Evolutionary conservation across 2,888 invertebrate species (phyloP).

Genomic region (Operophtera brumata): DNA sequence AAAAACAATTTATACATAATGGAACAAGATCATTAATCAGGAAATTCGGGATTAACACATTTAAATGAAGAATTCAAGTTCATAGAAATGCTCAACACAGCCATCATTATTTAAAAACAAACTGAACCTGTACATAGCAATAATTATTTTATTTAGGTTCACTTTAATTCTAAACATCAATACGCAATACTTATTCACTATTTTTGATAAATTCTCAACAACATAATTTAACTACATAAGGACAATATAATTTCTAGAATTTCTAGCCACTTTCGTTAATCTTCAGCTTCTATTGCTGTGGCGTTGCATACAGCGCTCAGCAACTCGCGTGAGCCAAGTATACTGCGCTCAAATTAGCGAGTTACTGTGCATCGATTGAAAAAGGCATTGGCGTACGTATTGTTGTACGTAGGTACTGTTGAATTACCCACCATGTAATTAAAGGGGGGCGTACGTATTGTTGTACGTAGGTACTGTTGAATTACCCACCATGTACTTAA

Average conservation of each 20-base stretch:
- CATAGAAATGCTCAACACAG: slow-evolving; percentile 40
- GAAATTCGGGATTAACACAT: neutral
- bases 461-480: no score
- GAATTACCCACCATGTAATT: no score
- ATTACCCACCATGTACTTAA: no score
- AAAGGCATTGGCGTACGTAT: no score
- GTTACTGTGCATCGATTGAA: no score
- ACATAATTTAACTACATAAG: neutral
- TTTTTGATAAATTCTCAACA: neutral
- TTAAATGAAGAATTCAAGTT: neutral
- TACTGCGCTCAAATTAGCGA: no score
- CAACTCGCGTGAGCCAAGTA: no score
- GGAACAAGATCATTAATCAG: neutral
- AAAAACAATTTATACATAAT: neutral
- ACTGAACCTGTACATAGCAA: neutral
- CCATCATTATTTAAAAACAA: slow-evolving; percentile 25
- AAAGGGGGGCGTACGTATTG: no score
- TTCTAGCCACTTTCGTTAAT: neutral
- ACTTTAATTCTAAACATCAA: neutral
- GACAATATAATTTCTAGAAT: neutral
- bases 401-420: no score
- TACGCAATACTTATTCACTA: neutral
- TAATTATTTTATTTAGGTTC: neutral
- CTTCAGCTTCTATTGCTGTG: neutral
- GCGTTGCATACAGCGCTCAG: no score